Base-by-base conservation (phyloP, 2,113 vertebrate species). In the Solea senegalensis region DNA sequence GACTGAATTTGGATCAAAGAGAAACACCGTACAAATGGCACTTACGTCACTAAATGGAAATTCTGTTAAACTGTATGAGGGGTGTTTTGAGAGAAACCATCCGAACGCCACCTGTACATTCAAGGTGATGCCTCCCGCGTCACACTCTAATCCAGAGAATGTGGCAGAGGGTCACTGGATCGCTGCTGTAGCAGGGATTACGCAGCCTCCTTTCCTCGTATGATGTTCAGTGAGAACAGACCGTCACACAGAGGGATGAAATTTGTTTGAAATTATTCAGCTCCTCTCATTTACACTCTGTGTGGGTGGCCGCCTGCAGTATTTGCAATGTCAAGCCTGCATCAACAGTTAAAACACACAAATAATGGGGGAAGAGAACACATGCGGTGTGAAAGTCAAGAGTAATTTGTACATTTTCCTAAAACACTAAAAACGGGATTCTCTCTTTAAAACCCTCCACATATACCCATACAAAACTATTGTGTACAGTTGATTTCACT, bases 261-360 rank as follows among this genome's bases (percentile, higher is more conserved):
- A 65, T 76, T 41, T 70, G 28, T 69, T 57, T 60, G 40, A 72
- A 64, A 75, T 57, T 16, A 80, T 78, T 74, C 59, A 68, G 45
- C 39, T 41, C 16, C 54, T 62, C 41, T 53, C 41, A 80, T 80
- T 79, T 63, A 67, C 52, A 67, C 52, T 53, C n/a, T 4, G 55
- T 48, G 40, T 66, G 57, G 46, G 52, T 41, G 65, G 65, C 67
- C 65, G 53, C 65, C 72, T 65, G 50, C 66, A 16, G 52, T 12
- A 63, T 62, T 34, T 49, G 65, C 49, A n/a, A 46, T 65, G 73
- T 80, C 70, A 69, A 70, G 28, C 46, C 16, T 9, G 16, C 28
- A 44, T 79, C 64, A 65, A 34, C 61, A 53, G 46, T 70, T 62
- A 48, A 65, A 72, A 54, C 11, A 49, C 16, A 39, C 44, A 43